These are phyloP conservation scores for Calycopis cecrops DNA, from an alignment of 1,140 invertebrate genomes.

Conservation along the genomic window DNA sequence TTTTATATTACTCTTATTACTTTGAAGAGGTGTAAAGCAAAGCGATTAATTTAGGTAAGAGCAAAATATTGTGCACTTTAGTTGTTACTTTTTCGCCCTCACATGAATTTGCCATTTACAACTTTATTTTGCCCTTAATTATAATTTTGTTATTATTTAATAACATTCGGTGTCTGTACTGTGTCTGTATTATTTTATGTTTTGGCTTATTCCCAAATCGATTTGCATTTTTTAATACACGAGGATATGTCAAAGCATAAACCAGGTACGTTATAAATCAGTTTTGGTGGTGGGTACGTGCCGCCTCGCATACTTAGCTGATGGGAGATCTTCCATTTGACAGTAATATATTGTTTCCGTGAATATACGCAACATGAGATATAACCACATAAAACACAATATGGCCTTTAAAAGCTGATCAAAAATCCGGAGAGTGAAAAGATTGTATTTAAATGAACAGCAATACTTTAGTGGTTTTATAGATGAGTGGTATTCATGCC, in stretches of 20 bases:
- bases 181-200: constrained; percentile 23
- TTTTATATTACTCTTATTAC: background rate
- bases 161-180: background rate
- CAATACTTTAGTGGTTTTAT: no score
- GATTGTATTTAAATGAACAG: no score
- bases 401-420: no score
- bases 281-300: background rate
- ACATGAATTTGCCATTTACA: background rate
- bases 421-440: no score
- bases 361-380: no score
- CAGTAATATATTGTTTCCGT: no score
- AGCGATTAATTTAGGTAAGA: no score
- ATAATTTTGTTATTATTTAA: constrained; percentile 11
- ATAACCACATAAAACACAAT: no score
- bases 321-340: no score
- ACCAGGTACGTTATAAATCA: constrained; percentile 29
- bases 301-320: no score
- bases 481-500: no score
- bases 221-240: constrained; percentile 21
- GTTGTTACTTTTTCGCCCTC: background rate
- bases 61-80: background rate
- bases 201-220: constrained; percentile 28
- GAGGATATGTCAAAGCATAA: constrained; percentile 37
- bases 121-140: constrained; percentile 5
- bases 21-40: no score